Evolutionary conservation across 2,797 vertebrate genomes (phyloP), one percentile per base, ranked within the genome.

Genomic region (Catharus ustulatus): DNA sequence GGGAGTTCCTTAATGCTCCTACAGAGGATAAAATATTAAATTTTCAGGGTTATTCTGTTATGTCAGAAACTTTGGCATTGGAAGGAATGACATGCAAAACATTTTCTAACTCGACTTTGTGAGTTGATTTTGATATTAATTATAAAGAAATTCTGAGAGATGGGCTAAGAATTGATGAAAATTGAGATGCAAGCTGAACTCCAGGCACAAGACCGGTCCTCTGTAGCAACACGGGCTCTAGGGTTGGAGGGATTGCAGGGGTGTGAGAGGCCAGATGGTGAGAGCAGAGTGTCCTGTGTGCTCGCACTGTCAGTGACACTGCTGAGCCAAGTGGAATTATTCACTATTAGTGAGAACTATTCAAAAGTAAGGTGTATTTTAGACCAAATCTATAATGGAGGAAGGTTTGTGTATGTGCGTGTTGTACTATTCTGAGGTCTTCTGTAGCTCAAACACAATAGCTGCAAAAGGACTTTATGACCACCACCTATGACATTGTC

Each of bases 141-240:
- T 73, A 40, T 48, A 45, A 59, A 78, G 16, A 54, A 16, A 19
- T 2, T 79, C 32, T 11, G 3, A 46, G 32, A 62, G 7, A 32
- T 52, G 27, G 72, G 11, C 13, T 52, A 29, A 32, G 27, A 77
- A 83, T 6, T 18, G n/a, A 40, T 63, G 61, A 58, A 77, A 73
- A 67, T 6, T 10, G 29, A 76, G 29, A 6, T 12, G 27, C 14
- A 88, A 32, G 29, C 26, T 11, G 30, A 57, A 48, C 38, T 36
- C 15, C 51, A 57, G 40, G 10, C 11, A 21, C 0, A 4, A 2
- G 3, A 4, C 36, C 13, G 4, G 30, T 64, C 23, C 14, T 8
- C 8, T 55, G 30, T 13, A n/a, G 10, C 9, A 26, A 3, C 1
- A 1, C 13, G 32, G 38, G 32, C 20, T 12, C 2, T 7, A 27